These are phyloP conservation scores for Hipparchia sbordonii DNA, from an alignment of 2,888 invertebrate genomes.

Conservation along the genomic window DNA sequence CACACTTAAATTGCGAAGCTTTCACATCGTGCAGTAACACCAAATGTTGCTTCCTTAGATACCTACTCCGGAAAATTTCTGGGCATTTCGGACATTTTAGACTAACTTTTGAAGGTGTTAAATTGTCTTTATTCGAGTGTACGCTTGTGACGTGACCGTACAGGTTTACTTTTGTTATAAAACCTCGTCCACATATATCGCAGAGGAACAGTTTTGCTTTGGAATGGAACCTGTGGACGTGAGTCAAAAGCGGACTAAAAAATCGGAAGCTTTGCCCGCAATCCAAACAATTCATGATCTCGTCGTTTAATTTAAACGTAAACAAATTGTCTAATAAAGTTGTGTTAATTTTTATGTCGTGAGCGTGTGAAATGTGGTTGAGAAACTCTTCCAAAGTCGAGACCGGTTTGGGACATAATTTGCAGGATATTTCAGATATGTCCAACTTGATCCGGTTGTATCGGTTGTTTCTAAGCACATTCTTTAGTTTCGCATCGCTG, in stretches of 20 bases:
- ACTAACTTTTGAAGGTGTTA: not conserved
- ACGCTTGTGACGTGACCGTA: conserved; percentile 57
- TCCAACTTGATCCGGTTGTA: conserved; percentile 54
- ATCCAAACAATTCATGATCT: conserved; percentile 52
- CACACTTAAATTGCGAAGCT: conserved; percentile 60
- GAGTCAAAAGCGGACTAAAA: conserved; percentile 54
- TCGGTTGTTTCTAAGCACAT: conserved; percentile 41
- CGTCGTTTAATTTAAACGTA: conserved; percentile 53
- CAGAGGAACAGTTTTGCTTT: conserved; percentile 51
- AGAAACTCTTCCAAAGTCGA: conserved; percentile 49
- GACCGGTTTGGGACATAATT: conserved; percentile 48
- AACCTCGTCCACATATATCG: conserved; percentile 65
- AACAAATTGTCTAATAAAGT: conserved; percentile 44
- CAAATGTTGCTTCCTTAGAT: conserved; percentile 63
- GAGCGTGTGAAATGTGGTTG: conserved; percentile 46
- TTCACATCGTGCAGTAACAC: conserved; percentile 64
- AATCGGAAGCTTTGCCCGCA: conserved; percentile 57
- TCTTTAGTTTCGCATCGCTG: conserved; percentile 46
- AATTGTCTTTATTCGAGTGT: conserved; percentile 43
- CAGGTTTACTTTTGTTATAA: conserved; percentile 57
- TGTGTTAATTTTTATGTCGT: conserved; percentile 44
- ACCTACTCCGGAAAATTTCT: conserved; percentile 55
- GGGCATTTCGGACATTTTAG: conserved; percentile 63
- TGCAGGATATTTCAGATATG: conserved; percentile 54
- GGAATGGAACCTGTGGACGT: conserved; percentile 53